phyloP scores from a whole-genome alignment of 2,888 invertebrate genomes.

The Diloba caeruleocephala region DNA sequence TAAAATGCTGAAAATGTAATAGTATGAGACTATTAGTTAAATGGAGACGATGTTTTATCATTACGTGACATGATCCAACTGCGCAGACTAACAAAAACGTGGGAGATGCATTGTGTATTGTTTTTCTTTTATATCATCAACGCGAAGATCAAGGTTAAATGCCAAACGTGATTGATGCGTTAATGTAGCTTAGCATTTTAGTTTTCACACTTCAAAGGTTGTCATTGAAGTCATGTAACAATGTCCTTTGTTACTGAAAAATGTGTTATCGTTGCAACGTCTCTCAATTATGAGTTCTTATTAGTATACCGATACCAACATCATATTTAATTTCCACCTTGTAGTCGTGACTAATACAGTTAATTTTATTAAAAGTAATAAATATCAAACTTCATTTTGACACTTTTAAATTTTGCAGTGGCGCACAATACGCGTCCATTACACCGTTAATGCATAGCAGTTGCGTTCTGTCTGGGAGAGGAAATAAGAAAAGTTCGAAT shows the following conservation, averaged over 20 bases:
- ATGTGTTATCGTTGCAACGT: no score
- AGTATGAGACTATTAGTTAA: constrained; percentile 41
- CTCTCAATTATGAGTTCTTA: no score
- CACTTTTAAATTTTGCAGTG: constrained; percentile 12
- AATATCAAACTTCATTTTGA: constrained; percentile 24
- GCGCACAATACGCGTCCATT: constrained; percentile 12
- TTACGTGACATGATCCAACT: constrained; percentile 63
- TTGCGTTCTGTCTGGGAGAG: constrained; percentile 6
- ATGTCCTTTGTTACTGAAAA: no score
- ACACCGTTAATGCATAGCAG: not conserved
- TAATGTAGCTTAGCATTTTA: constrained; percentile 22
- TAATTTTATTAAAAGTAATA: constrained; percentile 16
- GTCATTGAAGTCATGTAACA: constrained; percentile 17
- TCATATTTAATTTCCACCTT: no score
- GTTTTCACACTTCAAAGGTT: constrained; percentile 1
- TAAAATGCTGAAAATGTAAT: constrained; percentile 32
- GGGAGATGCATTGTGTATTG: constrained; percentile 63
- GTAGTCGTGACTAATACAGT: constrained; percentile 2
- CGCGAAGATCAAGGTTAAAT: constrained; percentile 65
- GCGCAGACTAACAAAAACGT: constrained; percentile 67
- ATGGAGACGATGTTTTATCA: constrained; percentile 55
- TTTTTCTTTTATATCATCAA: constrained; percentile 53
- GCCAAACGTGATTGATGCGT: constrained; percentile 44
- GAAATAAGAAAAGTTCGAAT: constrained; percentile 20
- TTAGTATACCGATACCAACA: no score